phyloP scores from a whole-genome alignment of 2,888 invertebrate species.

The Pelosia muscerda region DNA sequence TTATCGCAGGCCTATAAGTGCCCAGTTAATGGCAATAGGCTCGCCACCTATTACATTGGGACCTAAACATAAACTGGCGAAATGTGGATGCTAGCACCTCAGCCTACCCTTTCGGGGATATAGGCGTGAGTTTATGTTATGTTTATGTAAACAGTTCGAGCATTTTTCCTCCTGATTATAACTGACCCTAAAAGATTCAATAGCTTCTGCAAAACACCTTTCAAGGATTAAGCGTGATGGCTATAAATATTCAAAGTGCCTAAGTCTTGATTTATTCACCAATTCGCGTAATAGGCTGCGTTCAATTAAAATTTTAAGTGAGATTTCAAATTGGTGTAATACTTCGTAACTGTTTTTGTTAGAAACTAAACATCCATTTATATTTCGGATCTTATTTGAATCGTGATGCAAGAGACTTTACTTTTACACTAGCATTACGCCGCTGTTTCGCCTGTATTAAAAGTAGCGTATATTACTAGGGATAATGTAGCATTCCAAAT shows the following conservation, averaged over 20 bases:
- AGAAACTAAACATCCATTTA: background rate
- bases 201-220: slow-evolving; percentile 8
- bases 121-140: too few species aligned
- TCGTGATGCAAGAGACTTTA: background rate
- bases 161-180: background rate
- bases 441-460: too few species aligned
- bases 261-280: slow-evolving; percentile 17
- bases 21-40: too few species aligned
- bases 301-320: slow-evolving; percentile 16
- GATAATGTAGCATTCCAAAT: too few species aligned
- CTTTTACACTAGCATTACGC: too few species aligned
- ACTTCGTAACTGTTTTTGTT: slow-evolving; percentile 7
- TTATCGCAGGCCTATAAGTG: too few species aligned
- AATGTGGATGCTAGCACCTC: too few species aligned
- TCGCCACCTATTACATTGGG: too few species aligned
- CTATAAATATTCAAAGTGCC: slow-evolving; percentile 18
- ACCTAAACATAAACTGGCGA: too few species aligned
- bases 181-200: background rate
- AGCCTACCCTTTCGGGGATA: too few species aligned
- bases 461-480: too few species aligned
- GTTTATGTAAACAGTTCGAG: too few species aligned
- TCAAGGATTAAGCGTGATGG: slow-evolving; percentile 9
- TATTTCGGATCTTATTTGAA: background rate
- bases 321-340: slow-evolving; percentile 7
- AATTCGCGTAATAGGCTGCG: slow-evolving; percentile 12